Evolutionary conservation across 2,888 invertebrate species (phyloP), one percentile per base, ranked within the genome.

Genomic region (Gryllus longicercus): DNA sequence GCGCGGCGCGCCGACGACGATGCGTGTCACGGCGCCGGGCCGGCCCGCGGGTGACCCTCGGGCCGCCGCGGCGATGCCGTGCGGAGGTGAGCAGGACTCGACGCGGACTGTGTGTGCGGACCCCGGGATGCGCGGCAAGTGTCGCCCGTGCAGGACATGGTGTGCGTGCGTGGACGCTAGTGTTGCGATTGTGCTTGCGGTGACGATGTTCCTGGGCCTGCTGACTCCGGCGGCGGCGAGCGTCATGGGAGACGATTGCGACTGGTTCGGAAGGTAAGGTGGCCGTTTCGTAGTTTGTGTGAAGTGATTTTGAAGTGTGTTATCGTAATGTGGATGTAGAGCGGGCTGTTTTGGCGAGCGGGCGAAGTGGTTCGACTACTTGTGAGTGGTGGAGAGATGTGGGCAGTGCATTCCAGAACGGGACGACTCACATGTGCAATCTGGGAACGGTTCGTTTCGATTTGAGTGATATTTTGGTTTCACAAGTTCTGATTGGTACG

Each of bases 241-340:
- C 82, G 88, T 90, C 85, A 90, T 91, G 87, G 91, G 91, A 84
- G 92, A 92, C 86, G 91, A 91, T 86, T 92, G 92, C 87, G 92
- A 92, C 88, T 92, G 92, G 92, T 90, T 89, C 84, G 92, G 91
- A 89, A 92, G 92, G 92, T 92, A 89, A 88, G 88, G 80, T 10
- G n/a, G 4, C 12, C n/a, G 14, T 63, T 63, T 8, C 38, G 38
- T 38, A 38, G 38, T 8, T 38, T 38, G 4, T 38, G 38, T 38
- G 38, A 38, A 38, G 38, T 38, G 38, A 38, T 38, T 38, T 38
- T 38, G 21, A 21, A 21, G 25, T 38, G 25, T 5, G 38, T 38
- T 8, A 38, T 38, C 38, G 38, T 5, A 5, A 38, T 8, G 38
- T 38, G 38, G 38, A 38, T 38, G 38, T 38, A 38, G 38, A 38